Evolutionary conservation across 2,888 invertebrate species (phyloP).

Genomic region (Tetheella fluctuosa): DNA sequence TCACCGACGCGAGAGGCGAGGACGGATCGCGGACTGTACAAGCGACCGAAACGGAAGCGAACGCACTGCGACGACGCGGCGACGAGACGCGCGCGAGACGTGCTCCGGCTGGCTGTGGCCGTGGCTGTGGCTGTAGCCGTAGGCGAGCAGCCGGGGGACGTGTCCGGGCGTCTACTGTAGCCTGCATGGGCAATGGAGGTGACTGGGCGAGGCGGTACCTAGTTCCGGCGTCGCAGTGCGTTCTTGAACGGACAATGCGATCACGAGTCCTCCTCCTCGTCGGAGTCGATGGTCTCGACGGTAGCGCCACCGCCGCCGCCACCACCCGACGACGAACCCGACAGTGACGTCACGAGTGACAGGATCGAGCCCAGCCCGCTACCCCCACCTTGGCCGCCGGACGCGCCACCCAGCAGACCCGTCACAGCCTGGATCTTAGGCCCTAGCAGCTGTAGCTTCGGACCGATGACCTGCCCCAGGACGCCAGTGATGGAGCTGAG

Average conservation of each 20-base stretch:
- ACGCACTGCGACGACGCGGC: slow-evolving; percentile 25
- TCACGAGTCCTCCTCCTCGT: slow-evolving; percentile 77
- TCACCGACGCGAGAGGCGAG: slow-evolving; percentile 31
- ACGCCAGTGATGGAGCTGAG: slow-evolving; percentile 85
- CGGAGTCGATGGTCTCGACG: slow-evolving; percentile 75
- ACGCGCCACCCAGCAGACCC: slow-evolving; percentile 81
- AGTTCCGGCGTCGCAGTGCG: slow-evolving; percentile 20
- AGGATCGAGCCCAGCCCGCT: slow-evolving; percentile 76
- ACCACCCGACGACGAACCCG: slow-evolving; percentile 76
- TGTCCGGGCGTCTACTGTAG: too few relatives aligned
- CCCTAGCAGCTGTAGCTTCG: slow-evolving; percentile 88
- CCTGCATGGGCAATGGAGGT: too few relatives aligned
- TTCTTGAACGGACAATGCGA: slow-evolving; percentile 27
- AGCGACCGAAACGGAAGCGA: slow-evolving; percentile 37
- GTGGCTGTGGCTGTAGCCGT: too few relatives aligned
- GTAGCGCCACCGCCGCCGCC: slow-evolving; percentile 58
- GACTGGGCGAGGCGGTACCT: too few relatives aligned
- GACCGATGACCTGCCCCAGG: slow-evolving; percentile 88
- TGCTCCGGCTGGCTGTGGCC: neutral
- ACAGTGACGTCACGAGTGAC: slow-evolving; percentile 76
- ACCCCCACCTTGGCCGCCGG: slow-evolving; percentile 80
- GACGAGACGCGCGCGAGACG: too few relatives aligned
- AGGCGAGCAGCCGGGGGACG: too few relatives aligned
- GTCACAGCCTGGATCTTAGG: slow-evolving; percentile 85
- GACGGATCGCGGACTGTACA: slow-evolving; percentile 66